These are phyloP conservation scores for Synodontis membranacea DNA, from an alignment of 2,113 vertebrate species.

Conservation along the genomic window DNA sequence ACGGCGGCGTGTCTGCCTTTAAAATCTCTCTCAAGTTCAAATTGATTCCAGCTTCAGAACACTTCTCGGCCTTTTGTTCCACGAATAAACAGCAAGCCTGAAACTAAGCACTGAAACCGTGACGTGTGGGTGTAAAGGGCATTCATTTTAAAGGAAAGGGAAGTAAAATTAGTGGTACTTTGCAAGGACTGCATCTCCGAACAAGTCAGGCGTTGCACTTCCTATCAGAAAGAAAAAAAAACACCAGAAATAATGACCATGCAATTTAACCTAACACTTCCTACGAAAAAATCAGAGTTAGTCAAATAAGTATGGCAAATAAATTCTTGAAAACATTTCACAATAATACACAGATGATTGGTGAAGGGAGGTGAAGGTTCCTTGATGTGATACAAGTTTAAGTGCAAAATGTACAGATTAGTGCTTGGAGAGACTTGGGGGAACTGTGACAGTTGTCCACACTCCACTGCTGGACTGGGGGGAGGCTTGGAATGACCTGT, in stretches of 20 bases:
- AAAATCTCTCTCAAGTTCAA: background rate
- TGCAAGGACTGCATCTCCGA: background rate
- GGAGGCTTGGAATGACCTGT: background rate
- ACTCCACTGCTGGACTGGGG: background rate
- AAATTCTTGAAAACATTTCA: background rate
- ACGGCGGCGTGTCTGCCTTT: background rate
- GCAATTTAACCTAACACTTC: background rate
- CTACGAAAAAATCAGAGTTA: background rate
- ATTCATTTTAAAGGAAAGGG: background rate
- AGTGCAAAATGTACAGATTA: background rate
- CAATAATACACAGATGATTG: background rate
- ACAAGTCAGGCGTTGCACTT: conserved; percentile 8
- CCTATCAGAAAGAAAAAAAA: background rate
- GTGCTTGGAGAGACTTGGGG: background rate
- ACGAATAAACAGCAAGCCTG: background rate
- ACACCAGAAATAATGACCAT: background rate
- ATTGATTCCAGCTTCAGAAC: background rate
- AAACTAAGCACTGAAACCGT: conserved; percentile 14
- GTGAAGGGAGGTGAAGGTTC: background rate
- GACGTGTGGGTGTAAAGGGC: background rate
- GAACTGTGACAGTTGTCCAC: conserved; percentile 31
- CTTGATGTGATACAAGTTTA: background rate
- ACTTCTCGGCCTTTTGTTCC: background rate
- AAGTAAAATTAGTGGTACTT: conserved; percentile 17
- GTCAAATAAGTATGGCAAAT: background rate